Base-by-base conservation (phyloP, 2,797 vertebrate genomes). In the Tinamus major region DNA sequence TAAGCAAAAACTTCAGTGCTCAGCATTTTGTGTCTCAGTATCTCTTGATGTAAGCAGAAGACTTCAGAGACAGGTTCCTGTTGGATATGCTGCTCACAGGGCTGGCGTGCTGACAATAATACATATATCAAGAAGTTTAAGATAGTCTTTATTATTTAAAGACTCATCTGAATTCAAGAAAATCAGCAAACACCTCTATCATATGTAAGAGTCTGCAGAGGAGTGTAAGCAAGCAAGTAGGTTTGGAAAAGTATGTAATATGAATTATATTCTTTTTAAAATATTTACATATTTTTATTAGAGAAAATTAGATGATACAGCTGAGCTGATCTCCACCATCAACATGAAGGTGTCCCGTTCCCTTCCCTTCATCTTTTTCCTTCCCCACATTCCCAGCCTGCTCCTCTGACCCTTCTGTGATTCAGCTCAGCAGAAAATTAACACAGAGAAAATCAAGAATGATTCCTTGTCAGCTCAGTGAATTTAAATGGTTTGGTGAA, bases 1-100 rank as follows among this genome's bases (percentile, higher is more conserved):
- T 89, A 79, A 91, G 56, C 10, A 51, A 23, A 78, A 53, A 87
- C 83, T 93, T 81, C 58, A 49, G 27, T 29, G 39, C 21, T 87
- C 42, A 61, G 44, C 29, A 3, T 72, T 81, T 61, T 31, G 6
- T 82, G 13, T 89, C 53, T 87, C 53, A 11, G 13, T 33, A 89
- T 13, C 20, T 29, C 72, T 55, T 78, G 58, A 64, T 20, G 86
- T 77, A 94, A 93, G 31, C 7, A 13, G 37, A 75, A 74, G 61
- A 67, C 11, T 21, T 65, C 46, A 56, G 53, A 75, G 69, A 51
- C 20, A 27, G 62, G 33, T 77, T 4, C 63, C 27, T 76, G 64
- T 19, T 74, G 62, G 58, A 65, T 63, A 9, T 6, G 5, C 8
- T 49, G 37, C n/a, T 71, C 56, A 21, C 37, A 35, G 48, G 13